Evolutionary conservation across 1,140 invertebrate species (phyloP).

Genomic region (Proales similis): DNA sequence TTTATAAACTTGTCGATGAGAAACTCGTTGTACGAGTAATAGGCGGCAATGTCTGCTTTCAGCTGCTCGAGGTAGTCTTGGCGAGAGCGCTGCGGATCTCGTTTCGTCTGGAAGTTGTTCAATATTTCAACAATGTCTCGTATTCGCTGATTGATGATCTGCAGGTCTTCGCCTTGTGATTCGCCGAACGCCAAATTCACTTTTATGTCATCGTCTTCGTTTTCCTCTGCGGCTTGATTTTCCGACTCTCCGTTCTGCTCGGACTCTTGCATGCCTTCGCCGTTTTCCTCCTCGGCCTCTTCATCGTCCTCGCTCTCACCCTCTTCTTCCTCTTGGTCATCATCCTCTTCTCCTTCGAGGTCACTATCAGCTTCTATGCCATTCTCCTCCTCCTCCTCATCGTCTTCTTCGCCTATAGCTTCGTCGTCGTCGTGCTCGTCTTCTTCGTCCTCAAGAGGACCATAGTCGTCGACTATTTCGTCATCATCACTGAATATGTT

Average conservation of each 20-base stretch:
- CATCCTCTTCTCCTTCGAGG: neutral
- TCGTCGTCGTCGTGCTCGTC: neutral
- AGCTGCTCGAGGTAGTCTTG: constrained; percentile 72
- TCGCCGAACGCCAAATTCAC: constrained; percentile 22
- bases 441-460: neutral
- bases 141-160: constrained; percentile 26
- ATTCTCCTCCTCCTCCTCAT: constrained; percentile 8
- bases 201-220: constrained; percentile 4
- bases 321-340: neutral
- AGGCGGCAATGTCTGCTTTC: constrained; percentile 74
- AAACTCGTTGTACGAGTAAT: constrained; percentile 94
- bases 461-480: neutral
- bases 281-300: neutral
- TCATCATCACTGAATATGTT: neutral
- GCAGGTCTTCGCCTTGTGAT: constrained; percentile 20
- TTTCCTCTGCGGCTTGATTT: neutral
- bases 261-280: neutral
- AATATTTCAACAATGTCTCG: constrained; percentile 11
- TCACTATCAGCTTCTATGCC: neutral
- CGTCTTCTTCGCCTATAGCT: neutral
- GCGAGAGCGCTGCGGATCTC: constrained; percentile 51
- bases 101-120: constrained; percentile 17
- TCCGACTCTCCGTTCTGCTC: neutral
- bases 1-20: constrained; percentile 88
- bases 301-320: neutral